A percentile compares a stretch with the other conserved stretches of the same genome.
Conservation (phyloP, 2,797 vertebrate species). For the Eulemur albifrons region DNA sequence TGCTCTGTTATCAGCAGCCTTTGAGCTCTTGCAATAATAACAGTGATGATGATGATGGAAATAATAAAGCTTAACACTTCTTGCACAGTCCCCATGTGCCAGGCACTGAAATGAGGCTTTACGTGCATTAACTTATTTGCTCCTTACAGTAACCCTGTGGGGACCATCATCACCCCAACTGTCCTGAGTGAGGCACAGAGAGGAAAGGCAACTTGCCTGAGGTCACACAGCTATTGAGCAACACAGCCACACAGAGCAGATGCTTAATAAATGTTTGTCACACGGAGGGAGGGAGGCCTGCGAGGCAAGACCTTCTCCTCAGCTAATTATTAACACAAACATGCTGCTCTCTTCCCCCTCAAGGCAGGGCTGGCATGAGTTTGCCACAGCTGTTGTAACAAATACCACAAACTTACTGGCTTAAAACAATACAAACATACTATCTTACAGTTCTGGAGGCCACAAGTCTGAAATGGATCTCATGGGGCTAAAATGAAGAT, state of each 20-base stretch:
- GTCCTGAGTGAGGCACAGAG: background rate
- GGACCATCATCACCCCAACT: too few relatives aligned
- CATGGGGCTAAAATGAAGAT: background rate
- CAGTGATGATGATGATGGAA: background rate
- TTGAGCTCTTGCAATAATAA: background rate
- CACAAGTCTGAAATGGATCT: background rate
- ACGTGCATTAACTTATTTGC: too few relatives aligned
- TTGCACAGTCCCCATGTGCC: background rate
- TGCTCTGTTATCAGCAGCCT: background rate
- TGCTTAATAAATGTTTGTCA: rapidly evolving
- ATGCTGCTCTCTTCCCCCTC: background rate
- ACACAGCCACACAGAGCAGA: too few relatives aligned
- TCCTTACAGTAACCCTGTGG: background rate
- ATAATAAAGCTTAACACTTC: background rate
- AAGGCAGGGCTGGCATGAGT: background rate
- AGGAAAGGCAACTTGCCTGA: background rate
- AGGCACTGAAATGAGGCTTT: background rate
- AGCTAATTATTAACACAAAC: background rate
- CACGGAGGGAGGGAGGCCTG: too few relatives aligned
- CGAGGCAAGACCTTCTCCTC: background rate
- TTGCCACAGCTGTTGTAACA: background rate
- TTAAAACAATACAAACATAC: background rate
- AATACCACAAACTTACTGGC: background rate
- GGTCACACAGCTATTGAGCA: background rate
- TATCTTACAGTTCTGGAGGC: background rate